A percentile compares a stretch with the other conserved stretches of the same genome.
Evolutionary conservation across 2,113 vertebrate species (phyloP).

Genomic region (Odontesthes bonariensis): DNA sequence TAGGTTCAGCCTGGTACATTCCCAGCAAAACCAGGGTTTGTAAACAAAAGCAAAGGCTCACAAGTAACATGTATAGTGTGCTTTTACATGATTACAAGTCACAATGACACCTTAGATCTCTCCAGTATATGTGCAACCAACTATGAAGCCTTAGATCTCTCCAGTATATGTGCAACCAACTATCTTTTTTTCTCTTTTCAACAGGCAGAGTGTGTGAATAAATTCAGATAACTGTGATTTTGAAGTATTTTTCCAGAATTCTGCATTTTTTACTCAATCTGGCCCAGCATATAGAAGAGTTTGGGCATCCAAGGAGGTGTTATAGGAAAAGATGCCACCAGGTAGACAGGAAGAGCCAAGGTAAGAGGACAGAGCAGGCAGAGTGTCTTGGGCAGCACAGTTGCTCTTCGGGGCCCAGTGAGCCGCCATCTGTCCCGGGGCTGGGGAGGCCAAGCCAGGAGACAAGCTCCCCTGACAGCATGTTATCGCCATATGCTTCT

Average conservation of each 20-base stretch:
- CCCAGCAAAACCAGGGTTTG: conserved; percentile 47
- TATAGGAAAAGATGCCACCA: conserved; percentile 30
- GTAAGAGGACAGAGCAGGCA: conserved; percentile 40
- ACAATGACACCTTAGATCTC: neutral
- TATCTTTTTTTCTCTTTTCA: neutral
- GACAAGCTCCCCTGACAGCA: conserved; percentile 85
- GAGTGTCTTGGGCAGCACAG: conserved; percentile 72
- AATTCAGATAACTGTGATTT: conserved; percentile 14
- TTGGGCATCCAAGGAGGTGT: conserved; percentile 40
- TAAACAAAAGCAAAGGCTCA: conserved; percentile 51
- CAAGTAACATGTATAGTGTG: conserved; percentile 52
- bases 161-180: neutral
- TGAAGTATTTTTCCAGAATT: conserved; percentile 11
- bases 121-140: no score
- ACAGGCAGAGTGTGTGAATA: conserved; percentile 3
- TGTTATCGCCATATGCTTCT: conserved; percentile 87
- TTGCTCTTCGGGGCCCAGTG: conserved; percentile 85
- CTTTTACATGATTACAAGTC: conserved; percentile 24
- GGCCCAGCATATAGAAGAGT: conserved; percentile 27
- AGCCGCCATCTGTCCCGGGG: conserved; percentile 89
- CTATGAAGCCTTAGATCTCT: neutral
- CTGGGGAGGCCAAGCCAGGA: conserved; percentile 81
- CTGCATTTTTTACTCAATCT: conserved; percentile 27
- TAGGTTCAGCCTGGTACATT: conserved; percentile 49
- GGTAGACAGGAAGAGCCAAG: conserved; percentile 63